Conservation (phyloP, 2,797 vertebrate species). For the Falco berigora region DNA sequence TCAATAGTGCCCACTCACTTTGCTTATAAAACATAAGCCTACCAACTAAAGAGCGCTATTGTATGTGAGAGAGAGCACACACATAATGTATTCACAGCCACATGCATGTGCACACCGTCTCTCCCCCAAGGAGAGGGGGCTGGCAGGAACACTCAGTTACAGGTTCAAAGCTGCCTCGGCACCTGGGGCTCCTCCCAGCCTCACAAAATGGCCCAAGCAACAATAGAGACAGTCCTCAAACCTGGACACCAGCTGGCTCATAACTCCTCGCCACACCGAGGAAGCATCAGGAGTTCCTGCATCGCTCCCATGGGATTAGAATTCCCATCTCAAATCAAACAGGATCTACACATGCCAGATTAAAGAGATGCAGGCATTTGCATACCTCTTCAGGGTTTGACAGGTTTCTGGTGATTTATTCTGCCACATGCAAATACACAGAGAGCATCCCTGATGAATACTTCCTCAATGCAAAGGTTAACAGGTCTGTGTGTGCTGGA, state of each 20-base stretch:
- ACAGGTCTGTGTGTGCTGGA: background rate
- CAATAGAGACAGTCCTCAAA: background rate
- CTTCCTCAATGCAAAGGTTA: background rate
- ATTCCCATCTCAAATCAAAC: constrained; percentile 17
- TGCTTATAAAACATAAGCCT: background rate
- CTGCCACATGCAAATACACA: background rate
- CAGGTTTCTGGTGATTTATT: constrained; percentile 25
- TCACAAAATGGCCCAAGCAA: background rate
- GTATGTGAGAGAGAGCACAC: background rate
- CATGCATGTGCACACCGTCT: rapidly evolving
- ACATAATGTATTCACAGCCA: background rate
- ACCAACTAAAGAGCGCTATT: background rate
- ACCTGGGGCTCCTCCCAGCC: background rate
- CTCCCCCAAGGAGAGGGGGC: background rate
- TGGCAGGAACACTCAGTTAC: background rate
- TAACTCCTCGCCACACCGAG: background rate
- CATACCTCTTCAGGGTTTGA: constrained; percentile 5
- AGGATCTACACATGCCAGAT: background rate
- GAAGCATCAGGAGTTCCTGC: background rate
- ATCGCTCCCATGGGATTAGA: background rate
- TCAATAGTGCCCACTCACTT: background rate
- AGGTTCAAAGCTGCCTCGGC: background rate
- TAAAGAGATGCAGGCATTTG: background rate
- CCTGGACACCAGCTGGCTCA: background rate
- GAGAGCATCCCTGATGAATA: background rate